Conservation (phyloP, 2,797 vertebrate species). For the Hippopotamyrus pictus region DNA sequence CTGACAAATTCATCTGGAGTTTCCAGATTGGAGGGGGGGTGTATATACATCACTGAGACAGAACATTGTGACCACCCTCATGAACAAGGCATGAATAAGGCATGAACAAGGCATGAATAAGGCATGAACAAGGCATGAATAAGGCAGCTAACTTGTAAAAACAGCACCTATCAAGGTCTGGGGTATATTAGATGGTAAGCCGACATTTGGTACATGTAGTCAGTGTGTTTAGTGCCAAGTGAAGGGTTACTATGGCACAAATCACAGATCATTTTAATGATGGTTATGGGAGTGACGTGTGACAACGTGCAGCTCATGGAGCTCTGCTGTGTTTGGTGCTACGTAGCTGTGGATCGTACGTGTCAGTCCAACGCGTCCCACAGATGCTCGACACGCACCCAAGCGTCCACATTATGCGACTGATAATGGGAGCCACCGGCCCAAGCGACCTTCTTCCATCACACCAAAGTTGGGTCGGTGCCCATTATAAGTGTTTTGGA, state of each 20-base stretch:
- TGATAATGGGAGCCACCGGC: neutral
- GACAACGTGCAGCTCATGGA: neutral
- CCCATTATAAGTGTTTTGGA: neutral
- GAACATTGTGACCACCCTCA: neutral
- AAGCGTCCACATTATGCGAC: neutral
- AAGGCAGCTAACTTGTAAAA: neutral
- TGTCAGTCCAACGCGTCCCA: neutral
- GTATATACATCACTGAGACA: neutral
- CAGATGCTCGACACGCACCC: neutral
- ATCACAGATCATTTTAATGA: neutral
- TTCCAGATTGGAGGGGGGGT: neutral
- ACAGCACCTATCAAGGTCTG: neutral
- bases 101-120: neutral
- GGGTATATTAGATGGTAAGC: neutral
- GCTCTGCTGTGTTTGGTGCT: neutral
- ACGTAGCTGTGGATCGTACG: neutral
- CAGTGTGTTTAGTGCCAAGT: neutral
- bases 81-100: neutral
- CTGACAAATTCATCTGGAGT: neutral
- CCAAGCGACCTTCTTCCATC: neutral
- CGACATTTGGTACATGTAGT: neutral
- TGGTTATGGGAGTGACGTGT: neutral
- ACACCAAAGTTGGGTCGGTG: neutral
- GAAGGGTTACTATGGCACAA: neutral
- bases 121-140: neutral